Conservation (phyloP, 2,888 invertebrate genomes). For the Heliothis peltigera region DNA sequence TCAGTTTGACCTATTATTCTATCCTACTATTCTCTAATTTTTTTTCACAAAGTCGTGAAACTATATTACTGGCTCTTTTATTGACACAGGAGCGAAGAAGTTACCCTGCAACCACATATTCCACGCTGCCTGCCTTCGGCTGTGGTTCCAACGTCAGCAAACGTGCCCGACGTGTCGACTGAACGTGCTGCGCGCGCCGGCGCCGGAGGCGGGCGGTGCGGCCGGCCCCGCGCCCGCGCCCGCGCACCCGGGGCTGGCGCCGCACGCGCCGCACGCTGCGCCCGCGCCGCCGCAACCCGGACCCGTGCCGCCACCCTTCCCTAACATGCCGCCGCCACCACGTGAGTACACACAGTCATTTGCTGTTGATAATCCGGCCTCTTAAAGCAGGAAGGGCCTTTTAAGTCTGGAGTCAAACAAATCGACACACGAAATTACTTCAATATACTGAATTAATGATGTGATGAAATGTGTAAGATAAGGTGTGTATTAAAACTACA, state of each 20-base stretch:
- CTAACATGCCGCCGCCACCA: constrained; percentile 81
- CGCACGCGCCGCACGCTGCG: constrained; percentile 65
- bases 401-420: too few relatives aligned
- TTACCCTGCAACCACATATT: constrained; percentile 99
- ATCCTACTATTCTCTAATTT: too few relatives aligned
- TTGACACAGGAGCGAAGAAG: constrained; percentile 94
- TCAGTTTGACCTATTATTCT: too few relatives aligned
- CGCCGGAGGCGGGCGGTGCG: constrained; percentile 70
- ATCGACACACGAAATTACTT: too few relatives aligned
- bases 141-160: constrained; percentile 99
- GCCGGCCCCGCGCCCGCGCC: constrained; percentile 51
- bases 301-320: constrained; percentile 77
- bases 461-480: too few relatives aligned
- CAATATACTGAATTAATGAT: too few relatives aligned
- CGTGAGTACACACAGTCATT: constrained; percentile 66
- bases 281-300: constrained; percentile 65
- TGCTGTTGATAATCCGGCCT: neutral
- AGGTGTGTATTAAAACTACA: too few relatives aligned
- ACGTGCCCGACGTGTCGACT: constrained; percentile 99
- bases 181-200: constrained; percentile 92
- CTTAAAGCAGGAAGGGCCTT: too few relatives aligned
- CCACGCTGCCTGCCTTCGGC: constrained; percentile 98
- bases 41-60: too few relatives aligned
- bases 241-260: constrained; percentile 55
- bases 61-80: too few relatives aligned